Base-by-base conservation (phyloP, 64 coral and sea anemone species). In the Pocillopora damicornis region DNA sequence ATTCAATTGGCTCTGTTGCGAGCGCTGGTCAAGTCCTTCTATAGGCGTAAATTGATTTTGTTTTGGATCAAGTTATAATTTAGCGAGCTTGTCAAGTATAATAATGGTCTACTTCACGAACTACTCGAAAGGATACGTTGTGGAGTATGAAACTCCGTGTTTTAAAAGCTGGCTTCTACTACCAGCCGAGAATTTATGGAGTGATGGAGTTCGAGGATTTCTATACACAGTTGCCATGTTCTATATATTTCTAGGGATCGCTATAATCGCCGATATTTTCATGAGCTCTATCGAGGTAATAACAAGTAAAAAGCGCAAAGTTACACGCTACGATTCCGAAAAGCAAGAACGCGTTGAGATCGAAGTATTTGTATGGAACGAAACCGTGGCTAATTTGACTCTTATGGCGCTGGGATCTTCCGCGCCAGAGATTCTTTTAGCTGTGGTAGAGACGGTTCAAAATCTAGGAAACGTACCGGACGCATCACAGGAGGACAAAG, bases 261-360 rank as follows among this genome's bases (percentile, higher is more conserved):
- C 95, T 20, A 94, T 98, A 89, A 92, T 98, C 35, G 91, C 95
- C 5, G 95, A 98, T 37, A 94, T 98, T 74, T 98, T 98, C 73
- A 94, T 98, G 92, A 94, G 92, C 69, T 91, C 83, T 35, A 98
- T 98, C 20, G 95, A 98, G 13, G 92, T 93, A 11, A 98, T 98
- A 37, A 98, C 95, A 25, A 94, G 91, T 25, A 93, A 98, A 75
- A 98, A 98, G 72, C 73, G 81, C 18, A 93, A 91, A 66, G 85
- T 98, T 4, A 82, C 85, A 0, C 92, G 88, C 5, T 94, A 91
- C 42, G 91, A 93, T 35, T 75, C 88, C 1, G 95, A 94, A 25
- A 91, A 88, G 51, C 66, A 83, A 76, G 91, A 97, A 77, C 89
- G 92, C 36, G 77, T 93, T 1, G 92, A 94, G 26, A 94, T 90